Evolutionary conservation across 2,888 invertebrate species (phyloP).

Genomic region (Arge pagana): DNA sequence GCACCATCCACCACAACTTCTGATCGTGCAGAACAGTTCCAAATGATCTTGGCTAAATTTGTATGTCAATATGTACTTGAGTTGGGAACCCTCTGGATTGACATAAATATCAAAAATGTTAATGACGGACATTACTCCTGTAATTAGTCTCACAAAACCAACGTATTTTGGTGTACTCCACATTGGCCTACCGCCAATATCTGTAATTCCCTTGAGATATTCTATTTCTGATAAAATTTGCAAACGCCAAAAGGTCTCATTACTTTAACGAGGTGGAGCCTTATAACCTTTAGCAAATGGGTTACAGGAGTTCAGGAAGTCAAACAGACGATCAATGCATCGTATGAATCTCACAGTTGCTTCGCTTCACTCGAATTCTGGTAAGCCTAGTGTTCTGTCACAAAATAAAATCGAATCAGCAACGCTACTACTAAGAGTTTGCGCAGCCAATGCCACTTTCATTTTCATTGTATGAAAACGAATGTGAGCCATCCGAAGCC

Average conservation of each 20-base stretch:
- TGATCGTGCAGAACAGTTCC: conserved; percentile 25
- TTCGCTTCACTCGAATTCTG: conserved; percentile 26
- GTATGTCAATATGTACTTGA: conserved; percentile 25
- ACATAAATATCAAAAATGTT: conserved; percentile 18
- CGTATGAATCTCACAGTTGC: conserved; percentile 28
- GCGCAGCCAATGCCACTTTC: conserved; percentile 37
- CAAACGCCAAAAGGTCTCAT: conserved; percentile 18
- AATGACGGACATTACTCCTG: conserved; percentile 14
- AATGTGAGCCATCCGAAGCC: conserved; percentile 21
- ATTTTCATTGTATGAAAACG: conserved; percentile 30
- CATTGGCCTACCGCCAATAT: not conserved
- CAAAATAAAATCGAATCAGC: conserved; percentile 36
- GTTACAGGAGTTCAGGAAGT: conserved; percentile 21
- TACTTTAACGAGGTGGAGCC: not conserved
- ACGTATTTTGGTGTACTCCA: conserved; percentile 2
- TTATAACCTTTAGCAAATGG: conserved; percentile 20
- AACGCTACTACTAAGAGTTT: conserved; percentile 36
- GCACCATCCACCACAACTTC: conserved; percentile 23
- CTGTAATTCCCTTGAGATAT: conserved; percentile 11
- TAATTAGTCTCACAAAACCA: conserved; percentile 13
- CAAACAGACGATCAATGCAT: conserved; percentile 8
- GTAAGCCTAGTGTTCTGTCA: not conserved
- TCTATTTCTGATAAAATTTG: conserved; percentile 3
- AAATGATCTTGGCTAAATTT: conserved; percentile 28
- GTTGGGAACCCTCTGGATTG: conserved; percentile 12